Evolutionary conservation across 2,888 invertebrate genomes (phyloP).

Genomic region (Glyphotaelius pellucidus): DNA sequence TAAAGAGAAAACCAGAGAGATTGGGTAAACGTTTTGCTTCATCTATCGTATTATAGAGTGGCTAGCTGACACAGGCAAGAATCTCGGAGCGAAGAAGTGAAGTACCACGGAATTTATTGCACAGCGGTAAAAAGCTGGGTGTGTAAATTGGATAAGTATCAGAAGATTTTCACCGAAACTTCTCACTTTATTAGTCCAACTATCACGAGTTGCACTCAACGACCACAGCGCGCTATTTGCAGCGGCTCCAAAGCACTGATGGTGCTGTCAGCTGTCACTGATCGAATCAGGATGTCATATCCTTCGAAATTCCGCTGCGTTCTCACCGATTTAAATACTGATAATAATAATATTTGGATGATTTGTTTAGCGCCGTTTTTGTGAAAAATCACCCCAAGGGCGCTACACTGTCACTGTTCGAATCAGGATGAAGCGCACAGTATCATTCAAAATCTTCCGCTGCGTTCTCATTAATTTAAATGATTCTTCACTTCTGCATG

Average conservation of each 20-base stretch:
- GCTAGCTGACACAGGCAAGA: background rate
- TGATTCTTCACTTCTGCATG: background rate
- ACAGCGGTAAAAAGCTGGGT: background rate
- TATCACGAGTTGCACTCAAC: background rate
- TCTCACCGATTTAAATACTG: background rate
- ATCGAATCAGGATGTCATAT: background rate
- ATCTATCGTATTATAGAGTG: background rate
- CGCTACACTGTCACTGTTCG: background rate
- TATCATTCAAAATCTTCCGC: background rate
- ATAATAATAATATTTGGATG: too few species aligned
- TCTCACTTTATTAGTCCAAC: background rate
- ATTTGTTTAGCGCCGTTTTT: too few species aligned
- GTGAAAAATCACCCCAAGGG: too few species aligned
- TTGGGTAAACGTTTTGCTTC: background rate
- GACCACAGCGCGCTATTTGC: background rate
- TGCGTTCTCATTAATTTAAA: background rate
- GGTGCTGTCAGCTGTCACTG: too few species aligned
- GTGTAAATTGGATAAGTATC: background rate
- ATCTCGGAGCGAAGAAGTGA: background rate
- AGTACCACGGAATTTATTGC: background rate
- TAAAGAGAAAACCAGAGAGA: too few species aligned
- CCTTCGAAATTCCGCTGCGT: background rate
- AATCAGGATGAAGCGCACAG: background rate
- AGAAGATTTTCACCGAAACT: background rate
- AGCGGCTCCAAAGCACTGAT: background rate